Base-by-base conservation (phyloP, 2,888 invertebrate species). In the Pteria penguin region DNA sequence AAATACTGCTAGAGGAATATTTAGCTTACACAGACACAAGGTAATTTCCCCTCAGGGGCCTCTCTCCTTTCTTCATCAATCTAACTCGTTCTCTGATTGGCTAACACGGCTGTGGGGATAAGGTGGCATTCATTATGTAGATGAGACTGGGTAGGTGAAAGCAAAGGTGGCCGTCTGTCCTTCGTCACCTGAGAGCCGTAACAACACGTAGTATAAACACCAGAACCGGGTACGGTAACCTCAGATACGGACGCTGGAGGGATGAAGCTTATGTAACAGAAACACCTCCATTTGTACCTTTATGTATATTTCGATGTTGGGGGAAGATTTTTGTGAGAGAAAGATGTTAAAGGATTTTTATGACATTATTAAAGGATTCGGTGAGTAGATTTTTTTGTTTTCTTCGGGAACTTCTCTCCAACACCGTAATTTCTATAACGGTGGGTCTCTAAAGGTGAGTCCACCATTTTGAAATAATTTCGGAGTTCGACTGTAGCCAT, bases 61-160 rank as follows among this genome's bases (percentile, higher is more conserved):
- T 57, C 57, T 31, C 32, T 18, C 2, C 8, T 36, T 36, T 36
- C 14, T 29, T 57, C 29, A 29, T 57, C 24, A 68, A 32, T 29
- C 68, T 31, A 68, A 31, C 54, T 14, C 57, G 32, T 11, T 32
- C 22, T 68, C 11, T 57, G 68, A 68, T 68, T 68, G 68, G 68
- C 55, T 57, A 57, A 24, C 11, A 57, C 8, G 45, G n/a, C 68
- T 55, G 55, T 2, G 55, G 57, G 29, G 68, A 18, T 68, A 29
- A 68, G 72, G 72, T 72, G 72, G 36, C 58, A 72, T 72, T 72
- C 57, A 72, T 72, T 72, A 72, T 72, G 72, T 57, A 65, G 55
- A 72, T 63, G 54, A 65, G 63, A 55, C 14, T 57, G 72, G 65
- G 68, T 68, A 68, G 68, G 68, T 68, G 68, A 68, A 68, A 31